Base-by-base conservation (phyloP, 2,113 vertebrate genomes). In the Campylorhamphus procurvoides region DNA sequence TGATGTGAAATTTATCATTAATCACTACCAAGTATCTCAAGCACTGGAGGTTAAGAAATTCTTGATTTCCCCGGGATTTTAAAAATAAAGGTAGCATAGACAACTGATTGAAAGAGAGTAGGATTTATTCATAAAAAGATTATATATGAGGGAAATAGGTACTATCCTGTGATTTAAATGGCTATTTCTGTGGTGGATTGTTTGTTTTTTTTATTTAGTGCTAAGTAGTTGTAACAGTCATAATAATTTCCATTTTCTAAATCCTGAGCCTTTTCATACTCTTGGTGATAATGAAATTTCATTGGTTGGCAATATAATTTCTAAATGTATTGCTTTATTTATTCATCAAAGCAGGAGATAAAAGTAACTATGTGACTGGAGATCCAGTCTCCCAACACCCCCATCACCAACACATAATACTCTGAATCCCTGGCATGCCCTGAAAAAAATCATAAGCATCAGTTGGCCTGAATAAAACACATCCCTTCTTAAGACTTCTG, bases 341-440 rank as follows among this genome's bases (percentile, higher is more conserved):
- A 60, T 80, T 93, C 55, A 74, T 81, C 69, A 92, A 95, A 96
- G 52, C 6, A 89, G 20, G 29, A 86, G 44, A 89, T 72, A 81
- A 92, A 93, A 89, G 33, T 3, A 84, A 68, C 40, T 39, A 64
- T 37, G 18, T 63, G 50, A 74, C 18, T 89, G 35, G 47, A 74
- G 28, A 88, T 25, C 20, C 40, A 69, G 50, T 50, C 12, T 77
- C 29, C 35, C 39, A 35, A 49, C 56, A 56, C 4, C 12, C 47
- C 28, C 52, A 31, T 49, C 62, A 60, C 39, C 22, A 75, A 12
- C 18, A 63, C 4, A 22, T 28, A 84, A 27, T 37, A 62, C 37
- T 24, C 19, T 52, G 52, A 71, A 75, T 83, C 19, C 28, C 44
- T 56, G 31, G 2, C 49, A 72, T 12, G 10, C 33, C 16, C 63